phyloP scores from a whole-genome alignment of 2,888 invertebrate genomes.

The Meloe dianella region DNA sequence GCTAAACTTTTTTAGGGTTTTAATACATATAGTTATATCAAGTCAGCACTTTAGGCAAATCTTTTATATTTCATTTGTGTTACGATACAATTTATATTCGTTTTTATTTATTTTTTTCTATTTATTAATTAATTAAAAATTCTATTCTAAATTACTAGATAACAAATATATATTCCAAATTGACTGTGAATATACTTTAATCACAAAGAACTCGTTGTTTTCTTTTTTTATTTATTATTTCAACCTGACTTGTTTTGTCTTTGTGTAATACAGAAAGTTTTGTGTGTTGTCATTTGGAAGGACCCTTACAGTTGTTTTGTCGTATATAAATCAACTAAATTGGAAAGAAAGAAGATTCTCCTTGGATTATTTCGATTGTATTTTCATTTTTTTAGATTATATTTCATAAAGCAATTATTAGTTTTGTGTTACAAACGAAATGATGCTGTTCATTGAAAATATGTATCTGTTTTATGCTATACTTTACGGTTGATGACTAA shows the following conservation, averaged over 20 bases:
- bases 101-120: not conserved
- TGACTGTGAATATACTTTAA: constrained; percentile 3
- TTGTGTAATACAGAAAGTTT: constrained; percentile 12
- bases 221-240: constrained; percentile 7
- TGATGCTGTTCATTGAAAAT: not conserved
- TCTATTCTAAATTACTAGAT: not conserved
- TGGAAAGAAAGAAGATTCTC: constrained; percentile 9
- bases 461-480: constrained; percentile 13
- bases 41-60: constrained; percentile 33
- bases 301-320: constrained; percentile 6
- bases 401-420: not conserved
- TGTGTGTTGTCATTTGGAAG: constrained; percentile 13
- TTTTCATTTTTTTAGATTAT: constrained; percentile 7
- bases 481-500: constrained; percentile 30
- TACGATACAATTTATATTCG: constrained; percentile 8
- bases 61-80: constrained; percentile 23
- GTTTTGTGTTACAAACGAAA: not conserved
- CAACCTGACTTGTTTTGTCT: constrained; percentile 13
- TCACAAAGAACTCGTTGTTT: not conserved
- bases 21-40: constrained; percentile 35
- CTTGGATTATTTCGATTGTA: not conserved
- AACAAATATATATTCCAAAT: constrained; percentile 4
- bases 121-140: constrained; percentile 6
- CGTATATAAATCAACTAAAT: constrained; percentile 11
- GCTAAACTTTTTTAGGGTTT: constrained; percentile 39